These are phyloP conservation scores for Pseudolaguvia tuberculata DNA, from an alignment of 2,113 vertebrate genomes.

Conservation along the genomic window DNA sequence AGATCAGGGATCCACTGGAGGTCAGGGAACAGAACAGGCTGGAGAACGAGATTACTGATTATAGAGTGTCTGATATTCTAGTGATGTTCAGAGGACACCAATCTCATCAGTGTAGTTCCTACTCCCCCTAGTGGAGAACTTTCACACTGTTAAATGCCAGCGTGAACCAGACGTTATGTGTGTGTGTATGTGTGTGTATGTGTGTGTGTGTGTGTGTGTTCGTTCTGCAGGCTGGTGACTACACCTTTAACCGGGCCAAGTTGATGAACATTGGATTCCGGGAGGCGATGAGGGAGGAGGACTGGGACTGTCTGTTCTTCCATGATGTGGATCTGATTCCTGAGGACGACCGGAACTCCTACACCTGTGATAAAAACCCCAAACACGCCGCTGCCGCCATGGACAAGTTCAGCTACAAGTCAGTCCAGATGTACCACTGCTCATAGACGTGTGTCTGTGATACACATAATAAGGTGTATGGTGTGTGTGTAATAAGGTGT, in stretches of 20 bases:
- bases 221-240: conserved; percentile 66
- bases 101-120: neutral
- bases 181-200: neutral
- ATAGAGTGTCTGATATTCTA: neutral
- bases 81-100: neutral
- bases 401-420: conserved; percentile 83
- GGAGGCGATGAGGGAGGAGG: conserved; percentile 79
- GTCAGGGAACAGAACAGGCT: no score
- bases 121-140: neutral
- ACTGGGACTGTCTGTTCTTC: conserved; percentile 80
- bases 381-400: conserved; percentile 77
- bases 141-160: neutral
- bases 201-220: conserved; percentile 15
- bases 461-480: no score
- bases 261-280: conserved; percentile 76
- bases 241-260: conserved; percentile 74
- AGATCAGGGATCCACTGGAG: no score
- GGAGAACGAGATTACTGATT: no score
- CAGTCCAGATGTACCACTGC: conserved; percentile 23
- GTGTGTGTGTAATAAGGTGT: neutral
- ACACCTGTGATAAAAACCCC: conserved; percentile 70
- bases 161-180: neutral
- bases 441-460: neutral
- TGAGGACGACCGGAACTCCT: conserved; percentile 74
- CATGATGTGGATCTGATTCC: conserved; percentile 80